phyloP scores from a whole-genome alignment of 1,140 invertebrate species.

The Whitmania pigra region DNA sequence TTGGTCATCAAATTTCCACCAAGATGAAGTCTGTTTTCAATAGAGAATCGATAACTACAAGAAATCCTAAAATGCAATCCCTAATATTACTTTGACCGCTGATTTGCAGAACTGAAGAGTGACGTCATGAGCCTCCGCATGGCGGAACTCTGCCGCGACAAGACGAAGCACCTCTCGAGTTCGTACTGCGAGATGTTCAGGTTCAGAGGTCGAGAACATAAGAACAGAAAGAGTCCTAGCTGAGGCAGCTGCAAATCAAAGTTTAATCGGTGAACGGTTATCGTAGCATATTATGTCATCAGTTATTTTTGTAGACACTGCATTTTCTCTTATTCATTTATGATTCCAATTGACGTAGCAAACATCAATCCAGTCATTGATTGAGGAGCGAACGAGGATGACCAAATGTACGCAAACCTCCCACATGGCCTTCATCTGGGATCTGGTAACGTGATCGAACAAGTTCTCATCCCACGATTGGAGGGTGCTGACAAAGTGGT shows the following conservation, averaged over 20 bases:
- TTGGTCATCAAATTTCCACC: not conserved
- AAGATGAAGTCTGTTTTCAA: not conserved
- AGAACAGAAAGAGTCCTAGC: constrained; percentile 50
- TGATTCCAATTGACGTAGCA: no score
- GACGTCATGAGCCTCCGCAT: constrained; percentile 50
- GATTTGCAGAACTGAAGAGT: constrained; percentile 43
- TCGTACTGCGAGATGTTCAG: constrained; percentile 49
- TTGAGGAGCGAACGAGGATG: no score
- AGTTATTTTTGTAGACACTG: no score
- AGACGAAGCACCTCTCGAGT: constrained; percentile 50
- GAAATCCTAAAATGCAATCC: not conserved
- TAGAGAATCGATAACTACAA: no score
- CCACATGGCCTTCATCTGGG: constrained; percentile 43
- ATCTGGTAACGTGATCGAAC: constrained; percentile 30
- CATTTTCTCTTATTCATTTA: no score
- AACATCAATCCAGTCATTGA: no score
- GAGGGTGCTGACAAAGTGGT: constrained; percentile 37
- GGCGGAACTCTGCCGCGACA: constrained; percentile 48
- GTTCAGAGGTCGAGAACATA: constrained; percentile 46
- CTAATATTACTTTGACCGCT: constrained; percentile 32
- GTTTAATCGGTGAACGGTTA: not conserved
- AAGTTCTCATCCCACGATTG: constrained; percentile 42
- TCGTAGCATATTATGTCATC: no score
- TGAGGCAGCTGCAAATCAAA: constrained; percentile 39
- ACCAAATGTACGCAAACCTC: constrained; percentile 33